These are phyloP conservation scores for Sarcophaga caerulescens DNA, from an alignment of 2,888 invertebrate species.

Conservation along the genomic window DNA sequence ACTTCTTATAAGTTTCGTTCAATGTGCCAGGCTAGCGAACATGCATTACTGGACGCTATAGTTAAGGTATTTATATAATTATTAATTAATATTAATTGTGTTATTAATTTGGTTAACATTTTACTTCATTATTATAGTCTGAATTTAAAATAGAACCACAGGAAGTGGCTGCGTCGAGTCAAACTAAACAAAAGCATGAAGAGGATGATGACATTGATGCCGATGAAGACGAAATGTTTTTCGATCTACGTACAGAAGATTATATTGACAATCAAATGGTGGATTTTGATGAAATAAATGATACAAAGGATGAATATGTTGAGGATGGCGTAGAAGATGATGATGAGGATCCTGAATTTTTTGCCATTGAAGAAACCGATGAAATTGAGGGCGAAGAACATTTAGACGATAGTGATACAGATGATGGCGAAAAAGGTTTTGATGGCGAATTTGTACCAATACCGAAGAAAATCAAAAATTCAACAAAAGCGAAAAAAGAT, in stretches of 20 bases:
- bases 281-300: conserved; percentile 71
- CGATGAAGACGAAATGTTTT: conserved; percentile 70
- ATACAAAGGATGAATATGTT: conserved; percentile 64
- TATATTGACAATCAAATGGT: conserved; percentile 76
- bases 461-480: conserved; percentile 68
- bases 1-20: conserved; percentile 76
- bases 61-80: conserved; percentile 73
- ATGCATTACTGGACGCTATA: conserved; percentile 74
- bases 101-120: background rate
- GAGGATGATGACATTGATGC: conserved; percentile 55
- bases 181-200: conserved; percentile 55
- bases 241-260: conserved; percentile 74
- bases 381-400: conserved; percentile 66
- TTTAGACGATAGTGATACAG: conserved; percentile 60
- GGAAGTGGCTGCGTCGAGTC: conserved; percentile 64
- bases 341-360: conserved; percentile 45
- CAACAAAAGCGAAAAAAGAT: conserved; percentile 55
- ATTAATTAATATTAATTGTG: background rate
- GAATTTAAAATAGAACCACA: conserved; percentile 75
- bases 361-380: conserved; percentile 57
- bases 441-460: conserved; percentile 71
- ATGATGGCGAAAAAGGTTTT: conserved; percentile 74
- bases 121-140: conserved; percentile 68
- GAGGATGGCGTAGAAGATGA: conserved; percentile 45
- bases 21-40: conserved; percentile 77